Percentiles rank a stretch among this genome's conserved stretches.
These are phyloP conservation scores for Delichon dasypus DNA, from an alignment of 2,797 vertebrate genomes.

Conservation along the genomic window DNA sequence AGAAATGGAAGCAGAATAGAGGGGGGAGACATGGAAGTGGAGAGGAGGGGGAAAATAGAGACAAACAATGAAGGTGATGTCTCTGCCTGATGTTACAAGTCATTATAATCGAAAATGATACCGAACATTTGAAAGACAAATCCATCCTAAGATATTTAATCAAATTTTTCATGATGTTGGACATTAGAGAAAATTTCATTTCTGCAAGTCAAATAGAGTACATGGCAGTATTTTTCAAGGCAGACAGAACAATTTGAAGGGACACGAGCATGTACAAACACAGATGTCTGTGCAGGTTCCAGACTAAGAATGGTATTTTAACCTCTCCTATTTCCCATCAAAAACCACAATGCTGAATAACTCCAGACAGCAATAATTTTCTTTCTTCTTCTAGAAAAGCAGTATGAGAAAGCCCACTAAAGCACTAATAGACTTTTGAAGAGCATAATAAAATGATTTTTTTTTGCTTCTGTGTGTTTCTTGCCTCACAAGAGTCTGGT, in stretches of 20 bases:
- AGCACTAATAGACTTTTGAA: neutral
- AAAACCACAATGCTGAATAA: neutral
- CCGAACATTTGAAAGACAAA: conserved; percentile 35
- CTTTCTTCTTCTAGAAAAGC: neutral
- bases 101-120: neutral
- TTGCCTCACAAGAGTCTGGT: neutral
- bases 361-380: neutral
- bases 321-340: neutral
- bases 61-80: neutral
- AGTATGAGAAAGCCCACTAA: neutral
- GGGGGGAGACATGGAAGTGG: neutral
- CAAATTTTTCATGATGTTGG: conserved; percentile 36
- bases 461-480: neutral
- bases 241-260: conserved; percentile 5
- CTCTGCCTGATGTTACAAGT: neutral
- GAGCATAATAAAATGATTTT: neutral
- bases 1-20: neutral
- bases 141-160: neutral
- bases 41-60: neutral
- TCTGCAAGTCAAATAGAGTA: neutral
- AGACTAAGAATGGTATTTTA: neutral
- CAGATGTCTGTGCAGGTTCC: neutral
- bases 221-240: neutral
- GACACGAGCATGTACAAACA: neutral
- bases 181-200: conserved; percentile 50